Evolutionary conservation across 2,113 vertebrate species (phyloP).

Genomic region (Eolophus roseicapilla): DNA sequence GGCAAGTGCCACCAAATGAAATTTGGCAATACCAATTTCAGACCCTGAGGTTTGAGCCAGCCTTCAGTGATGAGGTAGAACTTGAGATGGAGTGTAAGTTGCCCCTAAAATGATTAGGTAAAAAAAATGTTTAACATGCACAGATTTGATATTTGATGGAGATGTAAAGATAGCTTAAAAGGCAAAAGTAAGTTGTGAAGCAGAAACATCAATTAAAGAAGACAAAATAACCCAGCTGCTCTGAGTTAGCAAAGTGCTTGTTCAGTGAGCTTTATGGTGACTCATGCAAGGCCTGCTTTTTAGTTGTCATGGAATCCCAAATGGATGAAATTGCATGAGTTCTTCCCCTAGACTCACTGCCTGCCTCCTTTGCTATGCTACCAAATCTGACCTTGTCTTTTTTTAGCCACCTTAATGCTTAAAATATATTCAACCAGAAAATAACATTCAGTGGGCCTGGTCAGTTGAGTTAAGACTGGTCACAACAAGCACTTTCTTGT

Average conservation of each 20-base stretch:
- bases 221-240: fast-evolving
- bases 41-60: neutral
- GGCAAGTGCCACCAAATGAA: neutral
- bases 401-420: neutral
- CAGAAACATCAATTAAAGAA: neutral
- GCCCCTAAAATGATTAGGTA: neutral
- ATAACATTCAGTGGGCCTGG: neutral
- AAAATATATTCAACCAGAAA: neutral
- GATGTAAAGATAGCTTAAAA: neutral
- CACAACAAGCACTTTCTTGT: neutral
- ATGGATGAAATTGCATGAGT: neutral
- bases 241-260: neutral
- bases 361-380: neutral
- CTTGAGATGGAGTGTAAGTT: neutral
- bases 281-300: neutral
- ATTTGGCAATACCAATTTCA: neutral
- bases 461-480: neutral
- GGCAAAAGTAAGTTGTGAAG: neutral
- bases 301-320: neutral
- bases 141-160: neutral
- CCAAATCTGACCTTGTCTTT: neutral
- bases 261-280: neutral
- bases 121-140: neutral
- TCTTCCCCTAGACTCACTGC: neutral
- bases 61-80: neutral